Conservation (phyloP, 2,797 vertebrate genomes). For the Scyliorhinus canicula region DNA sequence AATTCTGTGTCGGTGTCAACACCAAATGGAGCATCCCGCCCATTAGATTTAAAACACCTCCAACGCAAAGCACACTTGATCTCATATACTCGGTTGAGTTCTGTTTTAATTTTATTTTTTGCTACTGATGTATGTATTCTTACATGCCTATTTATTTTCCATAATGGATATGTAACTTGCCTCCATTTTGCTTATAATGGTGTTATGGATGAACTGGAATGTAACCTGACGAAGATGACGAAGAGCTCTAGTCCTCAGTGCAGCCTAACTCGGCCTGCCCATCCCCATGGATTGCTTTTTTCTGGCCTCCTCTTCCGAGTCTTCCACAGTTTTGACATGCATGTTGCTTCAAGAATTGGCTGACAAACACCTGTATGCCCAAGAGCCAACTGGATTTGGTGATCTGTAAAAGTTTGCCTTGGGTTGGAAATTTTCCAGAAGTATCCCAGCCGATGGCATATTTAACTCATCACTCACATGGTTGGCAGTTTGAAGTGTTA, state of each 20-base stretch:
- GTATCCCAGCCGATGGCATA: background rate
- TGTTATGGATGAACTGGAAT: background rate
- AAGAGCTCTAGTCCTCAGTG: background rate
- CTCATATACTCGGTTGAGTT: background rate
- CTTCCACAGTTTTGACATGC: background rate
- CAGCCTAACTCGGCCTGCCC: background rate
- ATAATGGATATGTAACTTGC: background rate
- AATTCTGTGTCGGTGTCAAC: no score
- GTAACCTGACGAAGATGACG: no score
- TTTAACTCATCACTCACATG: background rate
- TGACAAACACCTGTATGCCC: background rate
- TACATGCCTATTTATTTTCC: background rate
- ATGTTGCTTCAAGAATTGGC: background rate
- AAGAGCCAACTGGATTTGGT: background rate
- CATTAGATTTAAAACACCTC: background rate
- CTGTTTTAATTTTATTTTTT: background rate
- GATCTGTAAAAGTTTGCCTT: background rate
- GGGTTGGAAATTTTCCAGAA: constrained; percentile 9
- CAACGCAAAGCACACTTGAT: background rate
- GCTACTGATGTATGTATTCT: background rate
- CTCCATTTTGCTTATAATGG: background rate
- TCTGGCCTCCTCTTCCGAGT: background rate
- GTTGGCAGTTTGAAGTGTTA: constrained; percentile 7
- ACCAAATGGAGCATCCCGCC: no score
- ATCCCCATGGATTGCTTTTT: background rate